phyloP scores from a whole-genome alignment of 2,113 vertebrate genomes.

The Dipodomys ordii region DNA sequence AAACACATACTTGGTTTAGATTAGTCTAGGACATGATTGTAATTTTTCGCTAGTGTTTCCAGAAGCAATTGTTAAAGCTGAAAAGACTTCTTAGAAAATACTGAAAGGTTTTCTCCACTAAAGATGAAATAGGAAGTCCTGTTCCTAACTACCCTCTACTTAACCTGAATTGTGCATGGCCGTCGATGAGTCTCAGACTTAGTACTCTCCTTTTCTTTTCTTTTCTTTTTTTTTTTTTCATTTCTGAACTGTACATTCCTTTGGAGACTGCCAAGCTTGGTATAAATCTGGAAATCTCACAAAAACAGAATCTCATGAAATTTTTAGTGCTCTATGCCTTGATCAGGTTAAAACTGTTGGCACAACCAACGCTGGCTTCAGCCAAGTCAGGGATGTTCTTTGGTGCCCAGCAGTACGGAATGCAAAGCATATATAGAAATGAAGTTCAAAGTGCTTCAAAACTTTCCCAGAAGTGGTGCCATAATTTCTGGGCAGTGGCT shows the following conservation, averaged over 20 bases:
- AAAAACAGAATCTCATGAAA: constrained; percentile 75
- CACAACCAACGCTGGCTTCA: constrained; percentile 3
- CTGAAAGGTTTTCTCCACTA: not conserved
- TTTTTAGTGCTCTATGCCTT: constrained; percentile 61
- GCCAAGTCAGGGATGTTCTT: constrained; percentile 63
- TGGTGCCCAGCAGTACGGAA: constrained; percentile 7
- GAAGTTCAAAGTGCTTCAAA: constrained; percentile 64
- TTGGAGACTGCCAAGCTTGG: constrained; percentile 33
- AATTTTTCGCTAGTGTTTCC: constrained; percentile 30
- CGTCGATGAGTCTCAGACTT: not conserved
- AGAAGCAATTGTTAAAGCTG: not conserved
- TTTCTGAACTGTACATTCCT: constrained; percentile 31
- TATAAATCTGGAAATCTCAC: constrained; percentile 67
- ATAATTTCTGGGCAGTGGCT: constrained; percentile 74
- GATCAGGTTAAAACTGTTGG: constrained; percentile 73
- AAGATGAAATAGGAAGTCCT: not conserved
- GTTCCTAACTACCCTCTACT: not conserved
- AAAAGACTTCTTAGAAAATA: not conserved
- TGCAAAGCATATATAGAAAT: constrained; percentile 51
- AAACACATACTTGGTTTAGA: not conserved
- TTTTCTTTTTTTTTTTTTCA: not conserved
- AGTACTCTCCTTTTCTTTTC: not conserved
- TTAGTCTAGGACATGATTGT: not conserved
- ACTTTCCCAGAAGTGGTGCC: constrained; percentile 72
- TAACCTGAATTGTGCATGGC: constrained; percentile 9